Percentiles rank a stretch among this genome's conserved stretches.
These are phyloP conservation scores for Aegithalos caudatus DNA, from an alignment of 2,113 vertebrate genomes.

Conservation along the genomic window DNA sequence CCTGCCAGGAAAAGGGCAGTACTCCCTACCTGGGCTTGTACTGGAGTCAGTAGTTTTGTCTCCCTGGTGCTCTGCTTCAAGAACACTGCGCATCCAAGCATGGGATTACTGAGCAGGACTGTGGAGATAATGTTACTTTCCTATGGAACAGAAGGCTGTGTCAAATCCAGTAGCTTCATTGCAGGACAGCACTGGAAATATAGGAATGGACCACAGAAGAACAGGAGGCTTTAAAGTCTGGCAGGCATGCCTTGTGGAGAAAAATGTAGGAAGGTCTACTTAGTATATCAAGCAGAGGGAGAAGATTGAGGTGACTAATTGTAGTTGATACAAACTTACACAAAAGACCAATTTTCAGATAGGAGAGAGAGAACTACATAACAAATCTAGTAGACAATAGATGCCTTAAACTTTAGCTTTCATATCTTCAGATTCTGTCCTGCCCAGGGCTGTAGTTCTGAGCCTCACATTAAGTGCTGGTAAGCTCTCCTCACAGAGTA, in stretches of 20 bases:
- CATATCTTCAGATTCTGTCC: no score
- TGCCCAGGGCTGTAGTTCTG: no score
- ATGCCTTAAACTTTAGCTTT: no score
- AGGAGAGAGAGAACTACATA: no score
- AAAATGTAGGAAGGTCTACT: not conserved
- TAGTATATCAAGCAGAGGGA: not conserved
- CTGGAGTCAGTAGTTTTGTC: not conserved
- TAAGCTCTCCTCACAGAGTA: no score
- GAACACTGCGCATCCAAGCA: not conserved
- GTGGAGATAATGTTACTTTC: not conserved
- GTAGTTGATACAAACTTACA: not conserved
- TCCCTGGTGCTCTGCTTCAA: not conserved
- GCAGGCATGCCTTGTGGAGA: not conserved
- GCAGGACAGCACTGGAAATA: not conserved
- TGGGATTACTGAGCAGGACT: not conserved
- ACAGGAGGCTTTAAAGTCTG: not conserved
- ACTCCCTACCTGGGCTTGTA: not conserved
- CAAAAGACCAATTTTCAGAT: not conserved
- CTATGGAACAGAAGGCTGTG: rapidly evolving
- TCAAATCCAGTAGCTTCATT: not conserved
- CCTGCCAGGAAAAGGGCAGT: not conserved
- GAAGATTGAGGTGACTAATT: not conserved
- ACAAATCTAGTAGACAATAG: not conserved
- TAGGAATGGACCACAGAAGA: not conserved
- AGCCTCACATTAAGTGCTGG: no score